Evolutionary conservation across 1,140 invertebrate species (phyloP), one percentile per base, ranked within the genome.

Genomic region (Drosophila bifasciata): DNA sequence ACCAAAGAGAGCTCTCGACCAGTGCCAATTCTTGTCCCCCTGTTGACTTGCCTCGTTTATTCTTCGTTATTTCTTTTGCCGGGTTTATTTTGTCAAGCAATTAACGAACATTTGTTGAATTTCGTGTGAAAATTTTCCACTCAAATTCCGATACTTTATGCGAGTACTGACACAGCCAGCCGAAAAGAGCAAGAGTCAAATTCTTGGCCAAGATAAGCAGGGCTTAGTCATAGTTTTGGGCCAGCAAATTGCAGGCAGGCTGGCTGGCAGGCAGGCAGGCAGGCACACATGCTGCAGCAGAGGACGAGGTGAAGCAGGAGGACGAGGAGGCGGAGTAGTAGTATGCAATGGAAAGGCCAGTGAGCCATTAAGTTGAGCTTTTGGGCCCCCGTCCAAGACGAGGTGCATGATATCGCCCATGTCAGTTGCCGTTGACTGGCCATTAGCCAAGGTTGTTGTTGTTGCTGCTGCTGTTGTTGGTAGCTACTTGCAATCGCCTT

Each of bases 121-220:
- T 85, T 85, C 77, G 76, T 85, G 76, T 86, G 76, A 80, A 85
- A 85, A 86, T 73, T 80, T 85, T 85, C 80, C 80, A 85, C 77
- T 70, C 16, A 68, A 46, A 68, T 56, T 25, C 49, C 61, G 45
- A n/a, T 39, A 32, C 44, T 41, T 44, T 61, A 50, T 19, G 19
- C 40, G 2, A 15, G 32, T 36, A 46, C 11, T 21, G n/a, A 40
- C 6, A n/a, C 28, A 21, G 28, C 48, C 60, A 45, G 69, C 11
- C 11, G 9, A 15, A 83, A 78, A 86, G 80, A 85, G 79, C 80
- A 85, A 69, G 57, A 85, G 76, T 85, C 81, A 86, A 85, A 86
- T 85, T 85, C 68, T 77, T 84, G 59, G 66, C 61, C 55, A 76
- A 79, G 71, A 85, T 84, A 84, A 84, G 61, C 70, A 69, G 68